Evolutionary conservation across 53 echinoderm and acorn worm species (phyloP).

Genomic region (Holothuria leucospilota): DNA sequence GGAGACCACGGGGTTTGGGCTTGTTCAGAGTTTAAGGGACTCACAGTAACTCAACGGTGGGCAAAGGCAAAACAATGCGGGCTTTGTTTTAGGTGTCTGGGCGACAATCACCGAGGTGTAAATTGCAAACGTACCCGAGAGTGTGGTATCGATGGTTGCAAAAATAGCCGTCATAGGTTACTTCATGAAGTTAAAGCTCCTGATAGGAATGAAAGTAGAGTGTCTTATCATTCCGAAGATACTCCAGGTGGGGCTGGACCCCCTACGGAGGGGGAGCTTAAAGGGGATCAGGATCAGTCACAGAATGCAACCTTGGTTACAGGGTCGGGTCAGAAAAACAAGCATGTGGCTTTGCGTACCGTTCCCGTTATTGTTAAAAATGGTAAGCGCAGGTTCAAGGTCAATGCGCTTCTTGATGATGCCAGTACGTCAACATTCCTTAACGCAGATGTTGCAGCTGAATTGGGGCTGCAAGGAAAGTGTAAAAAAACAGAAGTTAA

Average conservation of each 20-base stretch:
- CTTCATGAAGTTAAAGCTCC: slow-evolving; percentile 15
- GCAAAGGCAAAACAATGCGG: neutral
- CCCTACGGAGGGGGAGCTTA: neutral
- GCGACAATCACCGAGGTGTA: neutral
- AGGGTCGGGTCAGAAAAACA: neutral
- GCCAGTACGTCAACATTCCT: neutral
- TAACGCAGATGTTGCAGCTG: slow-evolving; percentile 13
- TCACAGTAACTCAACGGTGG: neutral
- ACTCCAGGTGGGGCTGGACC: neutral
- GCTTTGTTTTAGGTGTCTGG: neutral
- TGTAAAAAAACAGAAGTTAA: neutral
- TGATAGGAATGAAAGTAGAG: neutral
- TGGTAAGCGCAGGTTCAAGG: slow-evolving; percentile 10
- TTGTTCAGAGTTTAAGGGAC: neutral
- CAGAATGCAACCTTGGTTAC: neutral
- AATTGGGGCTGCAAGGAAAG: slow-evolving; percentile 29
- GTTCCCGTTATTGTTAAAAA: slow-evolving; percentile 37
- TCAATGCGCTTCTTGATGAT: slow-evolving; percentile 19
- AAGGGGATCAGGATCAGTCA: neutral
- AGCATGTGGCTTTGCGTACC: neutral
- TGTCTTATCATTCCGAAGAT: neutral
- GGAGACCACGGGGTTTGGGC: slow-evolving; percentile 9
- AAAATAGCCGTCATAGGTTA: neutral
- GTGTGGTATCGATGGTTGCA: slow-evolving; percentile 28
- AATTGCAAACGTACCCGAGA: neutral